These are phyloP conservation scores for Melierax canorus DNA, from an alignment of 2,113 vertebrate species.

Conservation along the genomic window DNA sequence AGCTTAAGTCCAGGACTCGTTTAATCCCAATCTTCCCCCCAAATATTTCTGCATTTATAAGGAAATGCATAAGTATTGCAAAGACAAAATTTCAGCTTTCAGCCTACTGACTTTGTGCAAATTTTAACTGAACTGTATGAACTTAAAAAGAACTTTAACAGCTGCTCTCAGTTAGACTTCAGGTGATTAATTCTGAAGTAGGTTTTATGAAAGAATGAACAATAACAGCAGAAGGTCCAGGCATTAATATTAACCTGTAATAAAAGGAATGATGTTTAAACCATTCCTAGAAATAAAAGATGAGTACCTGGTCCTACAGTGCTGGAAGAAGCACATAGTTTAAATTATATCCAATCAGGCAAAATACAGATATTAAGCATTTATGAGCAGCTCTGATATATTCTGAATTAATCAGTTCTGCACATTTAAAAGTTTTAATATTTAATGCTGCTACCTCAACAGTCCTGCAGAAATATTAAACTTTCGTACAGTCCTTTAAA, in stretches of 20 bases:
- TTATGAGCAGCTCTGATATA: conserved; percentile 73
- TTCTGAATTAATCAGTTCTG: conserved; percentile 79
- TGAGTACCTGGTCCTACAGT: conserved; percentile 31
- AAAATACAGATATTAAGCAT: conserved; percentile 77
- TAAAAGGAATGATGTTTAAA: conserved; percentile 58
- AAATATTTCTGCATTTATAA: neutral
- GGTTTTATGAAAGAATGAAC: conserved; percentile 49
- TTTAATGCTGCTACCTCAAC: conserved; percentile 75
- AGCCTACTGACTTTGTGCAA: neutral
- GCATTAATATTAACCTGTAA: conserved; percentile 59
- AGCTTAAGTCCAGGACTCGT: neutral
- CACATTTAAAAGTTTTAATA: conserved; percentile 80
- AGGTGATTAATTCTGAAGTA: conserved; percentile 40
- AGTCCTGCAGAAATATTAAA: conserved; percentile 68
- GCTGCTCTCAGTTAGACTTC: neutral
- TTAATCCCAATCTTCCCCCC: neutral
- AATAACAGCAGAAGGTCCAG: conserved; percentile 36
- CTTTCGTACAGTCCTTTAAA: conserved; percentile 36
- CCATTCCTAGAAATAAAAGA: conserved; percentile 47
- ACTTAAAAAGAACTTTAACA: conserved; percentile 1
- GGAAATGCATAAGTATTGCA: neutral
- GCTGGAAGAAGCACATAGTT: conserved; percentile 34
- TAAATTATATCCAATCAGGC: conserved; percentile 73
- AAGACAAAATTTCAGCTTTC: neutral
- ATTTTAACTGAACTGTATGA: neutral